Percentiles rank a stretch among this genome's conserved stretches.
Conservation (phyloP, 2,797 vertebrate species). For the Rhabdophis nuchalis region DNA sequence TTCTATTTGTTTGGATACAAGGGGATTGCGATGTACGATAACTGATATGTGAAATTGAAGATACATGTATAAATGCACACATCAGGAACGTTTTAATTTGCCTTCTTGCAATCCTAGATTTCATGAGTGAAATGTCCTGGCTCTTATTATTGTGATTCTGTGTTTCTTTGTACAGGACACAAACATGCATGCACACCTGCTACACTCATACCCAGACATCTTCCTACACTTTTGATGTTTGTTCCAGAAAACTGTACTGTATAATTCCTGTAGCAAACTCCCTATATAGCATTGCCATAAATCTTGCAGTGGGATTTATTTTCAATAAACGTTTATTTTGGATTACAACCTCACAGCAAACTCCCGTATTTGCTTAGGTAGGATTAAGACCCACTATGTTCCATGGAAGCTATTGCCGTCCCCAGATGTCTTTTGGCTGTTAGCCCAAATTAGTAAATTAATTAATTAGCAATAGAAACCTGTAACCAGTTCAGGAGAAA, state of each 20-base stretch:
- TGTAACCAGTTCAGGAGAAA: slow-evolving; percentile 34
- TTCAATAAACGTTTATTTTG: background rate
- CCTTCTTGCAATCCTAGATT: background rate
- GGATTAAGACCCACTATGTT: background rate
- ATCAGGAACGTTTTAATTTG: background rate
- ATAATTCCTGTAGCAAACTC: background rate
- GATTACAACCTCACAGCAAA: background rate
- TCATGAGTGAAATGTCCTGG: background rate
- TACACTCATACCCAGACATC: background rate
- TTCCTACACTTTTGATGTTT: background rate
- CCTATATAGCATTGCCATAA: background rate
- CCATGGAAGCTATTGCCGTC: background rate
- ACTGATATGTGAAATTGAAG: background rate
- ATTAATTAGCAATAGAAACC: slow-evolving; percentile 16
- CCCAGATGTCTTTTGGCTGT: background rate
- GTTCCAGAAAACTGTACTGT: background rate
- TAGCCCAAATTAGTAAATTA: background rate
- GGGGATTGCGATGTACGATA: background rate
- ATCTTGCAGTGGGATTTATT: background rate
- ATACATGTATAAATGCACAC: background rate
- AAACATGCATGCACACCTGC: background rate
- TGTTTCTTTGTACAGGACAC: background rate
- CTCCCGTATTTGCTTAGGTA: background rate
- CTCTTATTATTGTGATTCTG: background rate
- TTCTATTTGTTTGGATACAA: background rate